Evolutionary conservation across 2,888 invertebrate genomes (phyloP), one percentile per base, ranked within the genome.

Genomic region (Portevinia maculata): DNA sequence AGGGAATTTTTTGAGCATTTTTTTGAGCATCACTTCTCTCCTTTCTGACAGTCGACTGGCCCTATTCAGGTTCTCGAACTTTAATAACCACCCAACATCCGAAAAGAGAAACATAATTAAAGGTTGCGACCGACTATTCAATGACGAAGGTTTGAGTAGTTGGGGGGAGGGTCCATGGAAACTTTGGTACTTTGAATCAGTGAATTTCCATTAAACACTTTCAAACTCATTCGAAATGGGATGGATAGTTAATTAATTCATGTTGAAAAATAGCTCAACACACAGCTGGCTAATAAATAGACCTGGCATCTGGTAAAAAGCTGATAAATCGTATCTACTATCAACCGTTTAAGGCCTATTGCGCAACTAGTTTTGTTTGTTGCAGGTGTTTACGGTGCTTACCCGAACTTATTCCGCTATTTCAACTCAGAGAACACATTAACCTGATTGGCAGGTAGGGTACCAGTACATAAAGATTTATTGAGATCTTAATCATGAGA

Each of bases 361-460:
- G 39, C 19, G 17, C 44, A 59, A 8, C 32, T 30, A 7, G 15
- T 41, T 52, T 64, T 64, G 39, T 37, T 28, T 41, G 19, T 13
- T 30, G n/a, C 11, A 11, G 8, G 3, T 50, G 17, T 4, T 24
- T 48, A 17, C 9, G 19, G 32, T 46, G 24, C 28, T 50, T 41
- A 30, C 9, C 13, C 39, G 41, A 64, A 52, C 64, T 28, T 37
- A 50, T 64, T 64, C 34, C 28, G 13, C 64, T 37, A 32, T 30
- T 30, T n/a, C 15, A 17, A 28, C 8, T 4, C 6, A 21, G 46
- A 28, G 34, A 70, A 39, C 39, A 39, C 50, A 15, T 70, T 37
- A 62, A 55, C 53, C 39, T 73, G 73, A 73, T 46, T 55, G 73
- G 59, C 70, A 73, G 73, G 73, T 53, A 70, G 41, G 34, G 15